A percentile compares a stretch with the other conserved stretches of the same genome.
These are phyloP conservation scores for Zaprionus inermis DNA, from an alignment of 1,140 invertebrate species.

Conservation along the genomic window DNA sequence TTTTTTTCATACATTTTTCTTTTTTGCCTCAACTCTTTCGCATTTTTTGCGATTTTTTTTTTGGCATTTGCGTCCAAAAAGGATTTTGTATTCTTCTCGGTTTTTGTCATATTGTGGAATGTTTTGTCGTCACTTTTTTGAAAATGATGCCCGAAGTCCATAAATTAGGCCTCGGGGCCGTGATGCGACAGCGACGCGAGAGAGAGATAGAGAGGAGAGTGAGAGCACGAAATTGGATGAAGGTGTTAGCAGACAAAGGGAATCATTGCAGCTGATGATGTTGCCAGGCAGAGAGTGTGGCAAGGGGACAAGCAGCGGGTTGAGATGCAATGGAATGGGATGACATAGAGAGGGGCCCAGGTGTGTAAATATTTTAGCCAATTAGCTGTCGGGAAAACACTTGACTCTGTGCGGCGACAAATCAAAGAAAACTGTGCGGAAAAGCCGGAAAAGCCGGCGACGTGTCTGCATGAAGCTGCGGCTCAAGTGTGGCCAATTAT, in stretches of 20 bases:
- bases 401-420: conserved; percentile 14
- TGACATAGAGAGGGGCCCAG: no score
- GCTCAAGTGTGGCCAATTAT: conserved; percentile 61
- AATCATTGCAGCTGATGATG: conserved; percentile 40
- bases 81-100: conserved; percentile 60
- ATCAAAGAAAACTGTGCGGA: conserved; percentile 25
- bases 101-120: conserved; percentile 83
- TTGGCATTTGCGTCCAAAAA: conserved; percentile 62
- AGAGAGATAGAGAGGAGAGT: conserved; percentile 11
- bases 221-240: conserved; percentile 78
- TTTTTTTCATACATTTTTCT: conserved; percentile 49
- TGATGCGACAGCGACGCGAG: conserved; percentile 50
- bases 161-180: conserved; percentile 71
- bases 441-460: conserved; percentile 22
- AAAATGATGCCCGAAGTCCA: conserved; percentile 78
- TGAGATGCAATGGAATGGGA: no score
- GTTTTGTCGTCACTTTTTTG: conserved; percentile 83
- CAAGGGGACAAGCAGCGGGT: conserved; percentile 27
- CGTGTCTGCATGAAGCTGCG: no score
- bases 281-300: conserved; percentile 18
- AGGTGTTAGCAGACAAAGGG: conserved; percentile 82
- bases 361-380: conserved; percentile 57
- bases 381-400: conserved; percentile 63
- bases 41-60: conserved; percentile 43
- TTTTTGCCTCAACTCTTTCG: conserved; percentile 19